Conservation (phyloP, 2,113 vertebrate species). For the Sisor rabdophorus region DNA sequence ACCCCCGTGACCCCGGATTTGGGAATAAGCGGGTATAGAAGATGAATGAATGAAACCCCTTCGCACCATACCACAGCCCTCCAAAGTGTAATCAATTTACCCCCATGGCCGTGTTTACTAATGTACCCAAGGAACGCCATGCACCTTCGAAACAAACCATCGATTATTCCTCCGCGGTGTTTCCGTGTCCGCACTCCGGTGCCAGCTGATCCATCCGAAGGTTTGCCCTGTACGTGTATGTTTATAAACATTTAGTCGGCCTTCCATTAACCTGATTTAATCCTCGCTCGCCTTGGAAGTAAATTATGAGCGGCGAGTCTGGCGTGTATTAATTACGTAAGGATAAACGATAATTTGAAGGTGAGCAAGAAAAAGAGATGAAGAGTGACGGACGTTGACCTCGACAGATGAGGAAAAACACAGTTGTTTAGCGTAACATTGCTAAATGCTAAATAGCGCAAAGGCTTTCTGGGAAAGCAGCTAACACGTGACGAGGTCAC, state of each 20-base stretch:
- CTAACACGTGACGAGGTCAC: no score
- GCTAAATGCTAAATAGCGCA: no score
- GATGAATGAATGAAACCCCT: no score
- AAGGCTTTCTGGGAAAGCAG: no score
- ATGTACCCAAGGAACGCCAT: neutral
- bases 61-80: no score
- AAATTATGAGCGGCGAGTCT: slow-evolving; percentile 30
- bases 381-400: neutral
- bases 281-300: slow-evolving; percentile 12
- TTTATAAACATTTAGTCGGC: slow-evolving; percentile 34
- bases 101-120: neutral
- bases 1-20: no score
- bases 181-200: neutral
- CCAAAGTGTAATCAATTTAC: no score
- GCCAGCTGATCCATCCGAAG: neutral
- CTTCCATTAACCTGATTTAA: slow-evolving; percentile 35
- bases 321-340: neutral
- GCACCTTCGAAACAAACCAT: neutral
- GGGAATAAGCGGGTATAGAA: no score
- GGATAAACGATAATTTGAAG: slow-evolving; percentile 17
- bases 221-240: neutral
- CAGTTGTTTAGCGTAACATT: no score
- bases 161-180: neutral
- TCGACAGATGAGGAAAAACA: neutral
- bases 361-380: neutral